Conservation (phyloP, 2,888 invertebrate species). For the Spisula subtruncata region DNA sequence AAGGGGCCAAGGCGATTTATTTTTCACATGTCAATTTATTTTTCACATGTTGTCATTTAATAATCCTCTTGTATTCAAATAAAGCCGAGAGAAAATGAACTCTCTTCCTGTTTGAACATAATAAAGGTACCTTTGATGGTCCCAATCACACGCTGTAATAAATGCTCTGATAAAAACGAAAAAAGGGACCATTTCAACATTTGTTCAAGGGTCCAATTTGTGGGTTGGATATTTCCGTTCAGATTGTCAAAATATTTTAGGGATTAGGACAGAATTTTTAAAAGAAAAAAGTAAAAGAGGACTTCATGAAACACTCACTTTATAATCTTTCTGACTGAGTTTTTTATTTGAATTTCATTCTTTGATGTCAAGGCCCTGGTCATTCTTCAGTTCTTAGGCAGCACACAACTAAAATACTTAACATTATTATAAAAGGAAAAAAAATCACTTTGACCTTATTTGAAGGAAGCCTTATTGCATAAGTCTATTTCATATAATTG, state of each 20-base stretch:
- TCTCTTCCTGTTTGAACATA: slow-evolving; percentile 37
- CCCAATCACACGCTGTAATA: slow-evolving; percentile 18
- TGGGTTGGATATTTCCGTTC: neutral
- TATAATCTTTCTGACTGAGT: neutral
- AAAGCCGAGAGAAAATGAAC: slow-evolving; percentile 45
- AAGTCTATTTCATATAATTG: too few relatives aligned
- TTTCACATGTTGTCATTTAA: slow-evolving; percentile 44
- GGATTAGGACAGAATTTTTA: neutral
- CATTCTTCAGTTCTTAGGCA: too few relatives aligned
- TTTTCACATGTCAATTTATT: slow-evolving; percentile 43
- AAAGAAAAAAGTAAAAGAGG: neutral
- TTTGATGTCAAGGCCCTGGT: neutral
- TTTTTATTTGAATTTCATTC: neutral
- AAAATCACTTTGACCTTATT: too few relatives aligned
- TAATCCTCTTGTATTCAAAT: slow-evolving; percentile 51
- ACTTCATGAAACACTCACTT: neutral
- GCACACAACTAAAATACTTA: too few relatives aligned
- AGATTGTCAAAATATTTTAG: neutral
- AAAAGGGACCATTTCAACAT: neutral
- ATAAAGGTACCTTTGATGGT: slow-evolving; percentile 32
- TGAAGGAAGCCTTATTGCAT: too few relatives aligned
- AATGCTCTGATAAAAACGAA: slow-evolving; percentile 35
- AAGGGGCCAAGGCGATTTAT: slow-evolving; percentile 35
- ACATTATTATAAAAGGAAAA: too few relatives aligned
- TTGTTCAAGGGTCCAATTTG: neutral